Evolutionary conservation across 2,888 invertebrate species (phyloP).

Genomic region (Melanotus villosus): DNA sequence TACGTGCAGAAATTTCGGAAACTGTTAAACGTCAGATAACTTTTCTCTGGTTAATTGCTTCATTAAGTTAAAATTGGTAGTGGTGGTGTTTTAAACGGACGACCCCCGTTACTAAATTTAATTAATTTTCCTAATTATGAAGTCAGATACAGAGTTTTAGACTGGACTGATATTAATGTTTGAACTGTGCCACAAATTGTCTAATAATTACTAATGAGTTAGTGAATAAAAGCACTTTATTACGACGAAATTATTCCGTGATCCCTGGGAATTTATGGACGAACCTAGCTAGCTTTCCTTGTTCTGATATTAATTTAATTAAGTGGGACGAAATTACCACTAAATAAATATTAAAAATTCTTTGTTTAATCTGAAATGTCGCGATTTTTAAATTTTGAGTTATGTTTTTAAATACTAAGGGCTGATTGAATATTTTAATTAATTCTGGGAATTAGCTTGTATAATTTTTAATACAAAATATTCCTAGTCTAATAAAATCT

Average conservation of each 20-base stretch:
- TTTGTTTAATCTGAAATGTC: too few relatives aligned
- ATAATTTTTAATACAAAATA: too few relatives aligned
- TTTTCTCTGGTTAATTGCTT: slow-evolving; percentile 33
- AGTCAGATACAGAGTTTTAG: slow-evolving; percentile 22
- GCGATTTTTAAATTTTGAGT: too few relatives aligned
- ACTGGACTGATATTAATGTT: slow-evolving; percentile 29
- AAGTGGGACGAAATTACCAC: too few relatives aligned
- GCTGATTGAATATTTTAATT: too few relatives aligned
- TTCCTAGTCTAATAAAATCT: too few relatives aligned
- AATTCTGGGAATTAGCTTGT: too few relatives aligned
- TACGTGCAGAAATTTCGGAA: not conserved
- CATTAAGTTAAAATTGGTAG: slow-evolving; percentile 36
- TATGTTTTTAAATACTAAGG: too few relatives aligned
- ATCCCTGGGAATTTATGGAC: too few relatives aligned
- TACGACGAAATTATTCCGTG: not conserved
- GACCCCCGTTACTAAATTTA: slow-evolving; percentile 31
- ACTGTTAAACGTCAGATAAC: slow-evolving; percentile 3
- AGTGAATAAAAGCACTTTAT: not conserved
- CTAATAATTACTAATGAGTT: slow-evolving; percentile 14
- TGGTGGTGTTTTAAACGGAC: slow-evolving; percentile 25
- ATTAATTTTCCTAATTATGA: slow-evolving; percentile 40
- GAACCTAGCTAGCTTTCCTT: too few relatives aligned
- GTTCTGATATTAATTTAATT: too few relatives aligned
- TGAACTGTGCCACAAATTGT: slow-evolving; percentile 19
- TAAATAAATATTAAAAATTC: too few relatives aligned